phyloP scores from a whole-genome alignment of 2,113 vertebrate genomes.

The Erinaceus europaeus region DNA sequence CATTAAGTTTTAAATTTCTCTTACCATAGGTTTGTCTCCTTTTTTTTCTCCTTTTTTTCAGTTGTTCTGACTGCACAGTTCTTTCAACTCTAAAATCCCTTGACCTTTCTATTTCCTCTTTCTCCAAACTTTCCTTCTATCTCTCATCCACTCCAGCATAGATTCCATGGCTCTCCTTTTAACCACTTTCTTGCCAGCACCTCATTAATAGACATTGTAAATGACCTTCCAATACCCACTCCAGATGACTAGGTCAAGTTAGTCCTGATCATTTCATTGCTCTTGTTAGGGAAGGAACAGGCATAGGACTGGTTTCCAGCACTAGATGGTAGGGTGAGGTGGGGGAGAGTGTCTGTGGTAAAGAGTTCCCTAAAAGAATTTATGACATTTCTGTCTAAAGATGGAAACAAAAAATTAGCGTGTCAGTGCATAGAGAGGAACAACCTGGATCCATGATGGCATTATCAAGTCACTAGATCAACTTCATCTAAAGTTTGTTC shows the following conservation, averaged over 20 bases:
- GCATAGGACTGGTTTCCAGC: background rate
- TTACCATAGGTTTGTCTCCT: background rate
- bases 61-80: background rate
- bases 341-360: background rate
- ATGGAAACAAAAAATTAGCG: background rate
- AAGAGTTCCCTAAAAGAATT: constrained; percentile 10
- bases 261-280: background rate
- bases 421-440: background rate
- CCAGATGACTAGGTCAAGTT: background rate
- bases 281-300: background rate
- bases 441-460: background rate
- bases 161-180: background rate
- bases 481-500: background rate
- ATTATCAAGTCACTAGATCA: background rate
- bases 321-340: background rate
- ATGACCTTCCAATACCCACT: background rate
- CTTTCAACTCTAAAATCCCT: background rate
- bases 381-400: background rate
- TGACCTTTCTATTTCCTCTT: background rate
- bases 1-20: background rate
- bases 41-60: background rate
- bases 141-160: background rate
- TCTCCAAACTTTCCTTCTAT: background rate
- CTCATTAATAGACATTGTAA: background rate
- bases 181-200: background rate